Conservation (phyloP, 2,797 vertebrate species). For the Pseudomugil gertrudae region DNA sequence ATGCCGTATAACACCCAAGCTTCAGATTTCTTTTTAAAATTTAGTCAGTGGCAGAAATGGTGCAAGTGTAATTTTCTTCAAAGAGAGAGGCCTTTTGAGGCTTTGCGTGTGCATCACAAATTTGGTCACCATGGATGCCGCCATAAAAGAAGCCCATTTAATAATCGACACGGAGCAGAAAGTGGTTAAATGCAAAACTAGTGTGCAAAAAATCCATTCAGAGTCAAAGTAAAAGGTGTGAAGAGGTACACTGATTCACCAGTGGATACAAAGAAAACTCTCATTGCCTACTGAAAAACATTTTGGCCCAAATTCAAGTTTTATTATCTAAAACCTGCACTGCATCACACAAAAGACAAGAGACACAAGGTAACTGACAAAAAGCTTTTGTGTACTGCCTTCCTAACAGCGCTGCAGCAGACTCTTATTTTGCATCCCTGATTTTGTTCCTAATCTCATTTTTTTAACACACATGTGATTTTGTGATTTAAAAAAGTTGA, state of each 20-base stretch:
- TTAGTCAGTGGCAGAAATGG: slow-evolving; percentile 2
- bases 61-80: slow-evolving; percentile 27
- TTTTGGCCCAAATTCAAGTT: slow-evolving; percentile 13
- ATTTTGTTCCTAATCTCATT: slow-evolving; percentile 21
- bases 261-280: slow-evolving; percentile 16
- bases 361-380: neutral
- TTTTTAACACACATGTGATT: slow-evolving; percentile 6
- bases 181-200: slow-evolving; percentile 43
- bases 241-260: neutral
- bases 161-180: slow-evolving; percentile 34
- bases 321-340: neutral
- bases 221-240: slow-evolving; percentile 20
- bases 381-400: slow-evolving; percentile 8
- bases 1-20: slow-evolving; percentile 3
- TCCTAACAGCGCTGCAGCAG: neutral
- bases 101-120: slow-evolving; percentile 26
- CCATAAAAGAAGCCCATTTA: slow-evolving; percentile 46
- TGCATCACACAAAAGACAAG: slow-evolving; percentile 9
- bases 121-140: slow-evolving; percentile 34
- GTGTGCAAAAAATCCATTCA: slow-evolving; percentile 26
- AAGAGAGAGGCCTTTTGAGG: slow-evolving; percentile 11
- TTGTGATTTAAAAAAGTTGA: no score
- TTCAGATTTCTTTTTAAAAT: neutral
- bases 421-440: slow-evolving; percentile 15
- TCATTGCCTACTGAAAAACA: slow-evolving; percentile 23